Percentiles rank a stretch among this genome's conserved stretches.
phyloP scores from a whole-genome alignment of 2,113 vertebrate genomes.

The Tyto alba region DNA sequence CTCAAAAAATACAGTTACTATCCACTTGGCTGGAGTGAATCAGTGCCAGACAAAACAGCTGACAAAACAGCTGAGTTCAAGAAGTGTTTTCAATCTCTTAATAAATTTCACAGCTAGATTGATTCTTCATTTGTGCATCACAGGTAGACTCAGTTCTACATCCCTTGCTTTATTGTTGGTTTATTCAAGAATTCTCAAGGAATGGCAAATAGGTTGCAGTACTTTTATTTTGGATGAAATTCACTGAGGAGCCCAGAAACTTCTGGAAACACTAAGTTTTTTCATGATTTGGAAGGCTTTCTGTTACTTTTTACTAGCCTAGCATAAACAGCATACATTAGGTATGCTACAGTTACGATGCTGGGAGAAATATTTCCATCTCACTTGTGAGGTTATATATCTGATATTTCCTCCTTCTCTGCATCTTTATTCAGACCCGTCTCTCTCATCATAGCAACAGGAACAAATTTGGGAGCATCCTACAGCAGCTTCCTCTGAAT shows the following conservation, averaged over 20 bases:
- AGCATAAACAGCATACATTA: not conserved
- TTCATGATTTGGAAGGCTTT: not conserved
- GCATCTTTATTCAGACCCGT: not conserved
- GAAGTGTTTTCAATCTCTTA: not conserved
- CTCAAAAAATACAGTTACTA: not conserved
- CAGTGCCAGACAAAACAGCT: not conserved
- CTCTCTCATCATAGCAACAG: not conserved
- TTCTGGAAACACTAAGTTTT: not conserved
- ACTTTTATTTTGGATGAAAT: not conserved
- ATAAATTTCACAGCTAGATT: not conserved
- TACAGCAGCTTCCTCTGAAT: not conserved
- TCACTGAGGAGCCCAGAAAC: not conserved
- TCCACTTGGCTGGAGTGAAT: not conserved
- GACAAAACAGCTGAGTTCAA: not conserved
- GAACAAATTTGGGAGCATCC: not conserved
- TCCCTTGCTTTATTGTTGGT: not conserved
- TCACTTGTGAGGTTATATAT: not conserved
- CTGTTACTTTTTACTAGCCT: not conserved
- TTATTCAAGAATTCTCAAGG: not conserved
- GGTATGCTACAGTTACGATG: not conserved
- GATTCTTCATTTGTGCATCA: not conserved
- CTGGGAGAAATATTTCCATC: not conserved
- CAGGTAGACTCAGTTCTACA: not conserved
- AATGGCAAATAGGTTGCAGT: not conserved
- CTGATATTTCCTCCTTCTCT: not conserved